Evolutionary conservation across 1,140 invertebrate genomes (phyloP), one percentile per base, ranked within the genome.

Genomic region (Cydia amplana): DNA sequence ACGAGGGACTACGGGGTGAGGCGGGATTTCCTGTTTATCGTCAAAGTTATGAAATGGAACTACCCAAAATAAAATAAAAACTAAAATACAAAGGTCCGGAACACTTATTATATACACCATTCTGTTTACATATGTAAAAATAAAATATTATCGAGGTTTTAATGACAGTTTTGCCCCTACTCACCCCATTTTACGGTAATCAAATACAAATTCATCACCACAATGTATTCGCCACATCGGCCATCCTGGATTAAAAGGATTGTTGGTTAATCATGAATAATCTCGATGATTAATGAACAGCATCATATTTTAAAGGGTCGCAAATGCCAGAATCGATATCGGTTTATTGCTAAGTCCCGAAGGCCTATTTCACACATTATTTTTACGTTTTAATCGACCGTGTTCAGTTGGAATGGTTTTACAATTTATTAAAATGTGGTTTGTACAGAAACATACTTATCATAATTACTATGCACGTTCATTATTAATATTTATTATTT

Each of bases 211-310:
- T n/a, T n/a, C n/a, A n/a, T n/a, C n/a, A n/a, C n/a, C n/a, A n/a
- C n/a, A n/a, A 55, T 55, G n/a, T 55, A 55, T 55, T 55, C 51
- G 16, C n/a, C n/a, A 55, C 51, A 55, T 18, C 16, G n/a, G 51
- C 51, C n/a, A 18, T 55, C 1, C 51, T 55, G 51, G 51, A 55
- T 55, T 55, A 55, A 55, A 51, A 18, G n/a, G 51, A 55, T 55
- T 18, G 51, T 14, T 7, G 16, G 51, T 55, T 55, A 55, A 55
- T 55, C 14, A 46, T 14, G 4, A 46, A 46, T 46, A 46, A 46
- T 46, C 43, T 55, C 16, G 51, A n/a, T 55, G 51, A 55, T 55
- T 18, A 55, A 55, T 55, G 51, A 55, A 55, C n/a, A n/a, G n/a
- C n/a, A 9, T 9, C n/a, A 55, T 55, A 18, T 25, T 55, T 55